Base-by-base conservation (phyloP, 2,888 invertebrate genomes). In the Cataglyphis altisquamis region DNA sequence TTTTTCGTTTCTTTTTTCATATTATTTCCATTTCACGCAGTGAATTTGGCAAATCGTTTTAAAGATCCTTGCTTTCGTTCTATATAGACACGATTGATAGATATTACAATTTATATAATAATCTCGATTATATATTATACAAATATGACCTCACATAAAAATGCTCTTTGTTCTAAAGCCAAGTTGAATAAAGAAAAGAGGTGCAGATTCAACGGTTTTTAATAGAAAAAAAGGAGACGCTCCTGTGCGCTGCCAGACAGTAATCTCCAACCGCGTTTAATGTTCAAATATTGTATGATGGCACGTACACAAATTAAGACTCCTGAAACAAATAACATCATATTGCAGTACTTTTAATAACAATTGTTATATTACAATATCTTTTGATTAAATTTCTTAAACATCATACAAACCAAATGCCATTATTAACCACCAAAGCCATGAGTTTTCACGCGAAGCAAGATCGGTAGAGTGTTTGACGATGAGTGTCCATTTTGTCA, bases 401-500 rank as follows among this genome's bases (percentile, higher is more conserved):
- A 36, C 29, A 9, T 75, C 57, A 29, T 78, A 86, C 91, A 57
- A 83, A 97, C 98, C 98, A 94, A 98, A 98, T 62, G 98, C 97
- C 97, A 98, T 98, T 90, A 98, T 98, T 62, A 98, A 96, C 98
- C 98, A 98, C 98, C 98, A 98, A 41, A 98, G 96, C 98, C 98
- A 98, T 74, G 97, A 97, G 95, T 98, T 98, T 95, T 98, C 98
- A 93, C 97, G 97, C 12, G 97, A 97, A 82, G 98, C 97, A 90
- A 98, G 95, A 93, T 98, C 98, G 74, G 98, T 98, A 90, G 98
- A 98, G 93, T 98, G 98, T 94, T 98, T 98, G 15, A 98, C 98
- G 92, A 98, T 98, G 91, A 98, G 96, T 48, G 98, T 98, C 98
- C 98, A 99, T 95, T 99, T 99, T 88, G 98, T 98, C 87, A 99